Evolutionary conservation across 2,797 vertebrate genomes (phyloP), one percentile per base, ranked within the genome.

Genomic region (Scomberomorus guttatus): DNA sequence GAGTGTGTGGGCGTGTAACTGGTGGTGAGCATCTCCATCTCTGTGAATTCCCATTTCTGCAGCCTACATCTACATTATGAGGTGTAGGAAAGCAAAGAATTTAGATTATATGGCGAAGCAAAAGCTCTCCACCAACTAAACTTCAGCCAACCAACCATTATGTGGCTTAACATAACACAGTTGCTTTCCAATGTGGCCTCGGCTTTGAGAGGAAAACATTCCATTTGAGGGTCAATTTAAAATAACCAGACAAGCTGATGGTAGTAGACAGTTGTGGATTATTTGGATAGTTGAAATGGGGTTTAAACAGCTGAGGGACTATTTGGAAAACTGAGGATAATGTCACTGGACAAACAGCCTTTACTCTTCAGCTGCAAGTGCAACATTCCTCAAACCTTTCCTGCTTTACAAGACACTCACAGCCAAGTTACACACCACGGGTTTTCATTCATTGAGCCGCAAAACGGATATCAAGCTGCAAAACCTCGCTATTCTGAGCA

Each of bases 81-180:
- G 83, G 84, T 88, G 79, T 61, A 84, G 79, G 85, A 88, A 92
- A 85, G 86, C 75, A 91, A 91, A 90, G 89, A 93, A 94, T 93
- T 86, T 92, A 79, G 85, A 94, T 93, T 89, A 90, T 81, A 94
- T 59, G 42, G 82, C 77, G 71, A 75, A 79, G 76, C 48, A 59
- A 84, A 69, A 75, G 51, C 81, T 89, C 80, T 70, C 54, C 71
- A 87, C 68, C 86, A 81, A 63, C 68, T 69, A 81, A 81, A 90
- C 86, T 79, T 83, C 80, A 87, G 71, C 85, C 79, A 92, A 87
- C 89, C 56, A 9, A 64, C 88, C 80, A 93, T 93, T 94, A 93
- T 91, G 92, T 92, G 89, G 90, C 83, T 82, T 78, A 63, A 89
- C 84, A 89, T 88, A 90, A 93, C 89, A 89, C 84, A 84, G 73